Base-by-base conservation (phyloP, 2,888 invertebrate species). In the Caenorhabditis sulstoni region DNA sequence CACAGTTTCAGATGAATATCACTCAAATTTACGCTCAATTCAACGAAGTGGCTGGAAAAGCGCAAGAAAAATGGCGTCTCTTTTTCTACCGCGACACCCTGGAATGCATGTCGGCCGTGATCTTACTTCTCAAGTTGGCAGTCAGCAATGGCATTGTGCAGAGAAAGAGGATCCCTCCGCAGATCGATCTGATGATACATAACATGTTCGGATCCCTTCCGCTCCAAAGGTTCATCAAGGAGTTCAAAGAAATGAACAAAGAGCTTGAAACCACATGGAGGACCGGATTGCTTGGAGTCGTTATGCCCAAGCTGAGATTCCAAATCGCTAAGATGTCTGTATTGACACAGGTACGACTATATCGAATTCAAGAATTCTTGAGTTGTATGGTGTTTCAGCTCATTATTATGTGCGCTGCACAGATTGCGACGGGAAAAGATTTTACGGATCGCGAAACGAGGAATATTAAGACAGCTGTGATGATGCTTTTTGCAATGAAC, bases 131-230 rank as follows among this genome's bases (percentile, higher is more conserved):
- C 29, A 29, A 3, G 29, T 3, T 5, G 4, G 29, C 29, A 3
- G 3, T 5, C 29, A 29, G 29, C 29, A 29, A 7, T 7, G 4
- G 29, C 3, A 7, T 29, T 29, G 29, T 41, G 11, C 41, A 29
- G 20, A 18, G 59, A 16, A 68, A 68, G 9, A 22, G 59, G n/a
- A 45, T 68, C 41, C 68, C 59, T 11, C 59, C 59, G 50, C 44
- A 11, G 5, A 0, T 68, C 5, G 59, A 59, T 9, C 0, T 7
- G 14, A 16, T 68, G n/a, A 18, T 53, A 11, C 3, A 16, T 0
- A 20, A 23, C 20, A n/a, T 16, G 39, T 45, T 61, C 22, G 20
- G 20, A 12, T 12, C 23, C 11, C 5, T 18, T 18, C 39, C 58
- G 47, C 58, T 68, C n/a, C 9, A 3, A 14, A 58, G 29, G 20